Evolutionary conservation across 2,888 invertebrate genomes (phyloP).

Genomic region (Nomada lathburiana): DNA sequence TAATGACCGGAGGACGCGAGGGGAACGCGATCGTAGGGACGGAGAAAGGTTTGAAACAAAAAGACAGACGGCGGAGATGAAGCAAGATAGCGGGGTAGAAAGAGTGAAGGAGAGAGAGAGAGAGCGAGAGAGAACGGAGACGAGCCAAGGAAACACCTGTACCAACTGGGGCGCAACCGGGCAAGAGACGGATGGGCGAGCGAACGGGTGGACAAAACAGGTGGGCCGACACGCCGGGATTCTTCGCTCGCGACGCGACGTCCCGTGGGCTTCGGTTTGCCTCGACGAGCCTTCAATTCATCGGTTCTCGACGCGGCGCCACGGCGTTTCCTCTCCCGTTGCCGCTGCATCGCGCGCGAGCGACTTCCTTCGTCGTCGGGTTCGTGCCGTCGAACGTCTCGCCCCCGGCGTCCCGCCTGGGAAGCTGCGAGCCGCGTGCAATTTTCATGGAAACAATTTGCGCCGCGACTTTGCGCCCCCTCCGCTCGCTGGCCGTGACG

Average conservation of each 20-base stretch:
- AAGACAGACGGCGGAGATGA: conserved; percentile 34
- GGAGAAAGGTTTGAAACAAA: conserved; percentile 36
- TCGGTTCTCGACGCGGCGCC: conserved; percentile 62
- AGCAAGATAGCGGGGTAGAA: background rate
- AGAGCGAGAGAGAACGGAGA: conserved; percentile 43
- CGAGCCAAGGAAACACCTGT: conserved; percentile 82
- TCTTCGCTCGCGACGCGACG: conserved; percentile 66
- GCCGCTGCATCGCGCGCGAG: background rate
- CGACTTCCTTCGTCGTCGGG: background rate
- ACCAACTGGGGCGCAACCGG: conserved; percentile 83
- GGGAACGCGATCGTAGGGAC: conserved; percentile 23
- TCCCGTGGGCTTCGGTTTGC: conserved; percentile 52
- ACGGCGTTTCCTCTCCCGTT: conserved; percentile 15
- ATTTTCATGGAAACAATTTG: conserved; percentile 14
- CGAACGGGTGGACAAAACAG: conserved; percentile 83
- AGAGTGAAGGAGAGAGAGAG: conserved; percentile 31
- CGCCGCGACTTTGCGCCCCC: background rate
- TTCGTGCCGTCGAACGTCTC: background rate
- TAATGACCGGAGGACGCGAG: conserved; percentile 59
- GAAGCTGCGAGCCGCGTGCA: background rate
- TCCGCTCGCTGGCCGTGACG: conserved; percentile 18
- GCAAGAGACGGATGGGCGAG: conserved; percentile 74
- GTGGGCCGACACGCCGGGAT: conserved; percentile 79
- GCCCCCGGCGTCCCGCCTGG: background rate
- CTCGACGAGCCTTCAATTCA: conserved; percentile 57